Evolutionary conservation across 2,797 vertebrate species (phyloP), one percentile per base, ranked within the genome.

Genomic region (Gambelia wislizenii): DNA sequence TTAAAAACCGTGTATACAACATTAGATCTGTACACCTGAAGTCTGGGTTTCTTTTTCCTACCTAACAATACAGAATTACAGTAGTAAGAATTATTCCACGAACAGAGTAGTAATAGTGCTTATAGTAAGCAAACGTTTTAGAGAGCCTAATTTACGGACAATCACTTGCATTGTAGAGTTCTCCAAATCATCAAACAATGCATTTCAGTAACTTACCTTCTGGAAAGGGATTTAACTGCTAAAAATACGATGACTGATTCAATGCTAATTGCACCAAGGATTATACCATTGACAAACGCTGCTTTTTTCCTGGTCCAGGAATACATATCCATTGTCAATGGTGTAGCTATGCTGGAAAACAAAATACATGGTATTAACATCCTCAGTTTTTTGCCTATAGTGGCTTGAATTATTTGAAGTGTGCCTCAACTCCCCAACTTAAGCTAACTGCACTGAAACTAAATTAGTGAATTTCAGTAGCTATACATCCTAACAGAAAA

Each of bases 301-400:
- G 99, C 99, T 92, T 99, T 96, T 88, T 97, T 97, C 89, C 98
- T 97, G 8, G 98, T 99, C 99, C 99, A 99, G 42, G 98, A 97
- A 78, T 98, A 99, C 99, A 99, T 99, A 94, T 99, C 99, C 99
- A 99, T 99, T 0, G 99, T 98, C 92, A 99, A 49, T 0, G 99
- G 99, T 27, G 99, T 99, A 82, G 98, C 94, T 75, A 99, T 99
- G 36, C 99, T 99, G 94, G 79, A 33, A 75, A 89, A 72, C 78
- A 76, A 91, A 94, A 20, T 89, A 84, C 83, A 81, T 47, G 0
- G 84, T 7, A 87, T 72, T 4, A 1, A 77, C 67, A 61, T 39
- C n/a, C 49, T 78, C 42, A 61, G 1, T 74, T 59, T 47, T 12
- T 61, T 56, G 56, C 7, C 13, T 39, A 16, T 72, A 54, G 36